These are phyloP conservation scores for Dasyurus viverrinus DNA, from an alignment of 2,113 vertebrate species.

Conservation along the genomic window DNA sequence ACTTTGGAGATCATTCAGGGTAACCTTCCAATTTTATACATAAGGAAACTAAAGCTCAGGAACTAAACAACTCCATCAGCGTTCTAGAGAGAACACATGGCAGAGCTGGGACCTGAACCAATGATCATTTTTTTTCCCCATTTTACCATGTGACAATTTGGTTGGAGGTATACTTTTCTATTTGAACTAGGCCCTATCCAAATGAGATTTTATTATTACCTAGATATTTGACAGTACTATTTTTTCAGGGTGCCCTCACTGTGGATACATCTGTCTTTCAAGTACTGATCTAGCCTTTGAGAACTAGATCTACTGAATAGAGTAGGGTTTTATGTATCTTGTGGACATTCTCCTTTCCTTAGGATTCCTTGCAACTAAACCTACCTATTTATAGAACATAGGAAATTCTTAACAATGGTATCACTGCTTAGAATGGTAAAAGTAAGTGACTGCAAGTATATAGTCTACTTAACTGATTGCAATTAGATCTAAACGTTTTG, in stretches of 20 bases:
- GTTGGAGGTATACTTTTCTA: background rate
- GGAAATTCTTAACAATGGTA: background rate
- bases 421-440: background rate
- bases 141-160: background rate
- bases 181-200: background rate
- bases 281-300: background rate
- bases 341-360: background rate
- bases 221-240: background rate
- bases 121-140: background rate
- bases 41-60: background rate
- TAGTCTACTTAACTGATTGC: background rate
- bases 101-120: background rate
- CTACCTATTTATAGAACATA: background rate
- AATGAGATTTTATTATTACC: background rate
- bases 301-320: background rate
- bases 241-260: background rate
- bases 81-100: no score
- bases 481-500: background rate
- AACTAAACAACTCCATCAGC: background rate
- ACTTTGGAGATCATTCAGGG: background rate
- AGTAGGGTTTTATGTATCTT: background rate
- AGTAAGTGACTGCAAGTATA: background rate
- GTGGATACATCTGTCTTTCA: background rate
- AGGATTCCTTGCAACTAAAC: background rate
- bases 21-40: background rate